Base-by-base conservation (phyloP, 2,113 vertebrate genomes). In the Sinosuthora webbiana region DNA sequence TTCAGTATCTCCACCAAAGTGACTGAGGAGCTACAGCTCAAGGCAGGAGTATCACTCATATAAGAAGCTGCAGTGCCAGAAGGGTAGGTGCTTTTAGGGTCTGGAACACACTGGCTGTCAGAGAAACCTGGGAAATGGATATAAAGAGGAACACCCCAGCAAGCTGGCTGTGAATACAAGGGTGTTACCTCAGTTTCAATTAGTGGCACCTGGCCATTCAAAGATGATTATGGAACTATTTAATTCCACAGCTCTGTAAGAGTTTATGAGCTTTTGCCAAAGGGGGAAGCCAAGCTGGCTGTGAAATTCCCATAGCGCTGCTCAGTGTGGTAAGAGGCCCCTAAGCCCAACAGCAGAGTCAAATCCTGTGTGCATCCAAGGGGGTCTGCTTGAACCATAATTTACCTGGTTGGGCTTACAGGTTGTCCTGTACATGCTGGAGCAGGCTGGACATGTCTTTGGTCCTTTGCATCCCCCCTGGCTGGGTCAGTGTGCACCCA, bases 281-380 rank as follows among this genome's bases (percentile, higher is more conserved):
- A 24, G 42, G 24, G 20, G 2, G 1, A 17, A 41, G 45, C 30
- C 28, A 70, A 39, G 30, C 15, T 75, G 49, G 21, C 21, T 47
- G 23, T 13, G 13, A 31, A 75, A 15, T 71, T 75, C 74, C 37
- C 0, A 0, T 24, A 3, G 1, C 41, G 3, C 41, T 55, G 30
- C 31, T 78, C 31, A 23, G 1, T 52, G 39, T 76, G 33, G 13
- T 56, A 33, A 23, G 33, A 84, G 14, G 7, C 4, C 41, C 9
- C 15, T 37, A 56, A 52, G 14, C 17, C 25, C 31, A 87, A 53
- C 75, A 49, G 10, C 52, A 30, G n/a, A 30, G 33, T 41, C 50
- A 57, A 53, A 17, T 68, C 31, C n/a, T 19, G 1, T 4, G 1
- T 12, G 44, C 52, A 60, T 52, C 45, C 65, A 41, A 49, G 67